Percentiles rank a stretch among this genome's conserved stretches.
phyloP scores from a whole-genome alignment of 1,140 invertebrate genomes.

The Lerema accius region DNA sequence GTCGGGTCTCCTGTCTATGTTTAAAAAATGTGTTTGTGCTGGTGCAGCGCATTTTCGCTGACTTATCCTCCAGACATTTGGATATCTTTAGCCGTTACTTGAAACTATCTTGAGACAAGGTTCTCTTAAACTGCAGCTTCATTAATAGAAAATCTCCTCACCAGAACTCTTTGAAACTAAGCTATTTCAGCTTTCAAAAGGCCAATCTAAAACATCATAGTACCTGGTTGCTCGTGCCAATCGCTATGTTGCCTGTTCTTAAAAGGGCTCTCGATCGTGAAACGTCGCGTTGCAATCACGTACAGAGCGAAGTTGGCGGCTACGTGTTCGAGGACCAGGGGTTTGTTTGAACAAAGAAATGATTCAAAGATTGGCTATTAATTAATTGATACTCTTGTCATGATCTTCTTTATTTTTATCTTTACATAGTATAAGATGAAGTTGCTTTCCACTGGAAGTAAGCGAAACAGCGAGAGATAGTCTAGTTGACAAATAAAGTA shows the following conservation, averaged over 20 bases:
- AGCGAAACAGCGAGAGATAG: no score
- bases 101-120: background rate
- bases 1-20: no score
- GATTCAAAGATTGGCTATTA: conserved; percentile 9
- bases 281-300: conserved; percentile 17
- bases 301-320: conserved; percentile 10
- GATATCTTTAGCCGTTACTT: no score
- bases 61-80: no score
- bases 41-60: no score
- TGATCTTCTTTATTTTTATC: no score
- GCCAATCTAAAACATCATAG: conserved; percentile 8
- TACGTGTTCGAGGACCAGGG: conserved; percentile 12
- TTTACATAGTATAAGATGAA: no score
- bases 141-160: background rate
- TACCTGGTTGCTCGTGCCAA: conserved; percentile 3
- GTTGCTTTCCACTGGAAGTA: no score
- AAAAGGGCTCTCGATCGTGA: conserved; percentile 9
- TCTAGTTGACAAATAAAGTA: no score
- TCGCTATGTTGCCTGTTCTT: conserved; percentile 2
- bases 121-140: background rate
- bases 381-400: no score
- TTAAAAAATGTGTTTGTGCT: no score
- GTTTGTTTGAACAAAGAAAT: conserved; percentile 18
- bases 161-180: background rate
- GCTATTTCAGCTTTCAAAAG: background rate